Conservation (phyloP, 2,113 vertebrate genomes). For the Epinephelus moara region DNA sequence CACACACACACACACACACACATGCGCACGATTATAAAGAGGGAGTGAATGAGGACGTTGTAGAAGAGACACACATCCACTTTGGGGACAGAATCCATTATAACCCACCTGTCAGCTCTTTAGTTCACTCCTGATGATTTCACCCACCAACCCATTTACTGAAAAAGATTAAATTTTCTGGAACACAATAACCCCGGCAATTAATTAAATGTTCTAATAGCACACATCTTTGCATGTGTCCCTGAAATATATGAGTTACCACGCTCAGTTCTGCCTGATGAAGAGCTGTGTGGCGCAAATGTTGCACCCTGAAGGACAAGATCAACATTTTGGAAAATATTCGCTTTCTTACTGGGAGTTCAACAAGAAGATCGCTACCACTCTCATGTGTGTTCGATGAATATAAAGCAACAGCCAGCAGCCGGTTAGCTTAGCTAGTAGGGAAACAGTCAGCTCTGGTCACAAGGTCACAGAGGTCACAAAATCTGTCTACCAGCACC, state of each 20-base stretch:
- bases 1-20: constrained; percentile 5
- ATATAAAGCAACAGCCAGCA: background rate
- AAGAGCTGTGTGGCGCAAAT: constrained; percentile 1
- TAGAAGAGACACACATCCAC: constrained; percentile 60
- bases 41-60: constrained; percentile 41
- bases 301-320: background rate
- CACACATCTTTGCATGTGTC: constrained; percentile 46
- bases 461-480: background rate
- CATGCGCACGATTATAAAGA: background rate
- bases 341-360: background rate
- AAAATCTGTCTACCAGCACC: background rate
- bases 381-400: background rate
- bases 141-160: constrained; percentile 61
- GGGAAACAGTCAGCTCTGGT: background rate
- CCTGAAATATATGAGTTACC: constrained; percentile 47
- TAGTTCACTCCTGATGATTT: constrained; percentile 73
- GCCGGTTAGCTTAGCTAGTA: background rate
- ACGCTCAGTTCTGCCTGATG: background rate
- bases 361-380: background rate
- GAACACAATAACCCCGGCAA: constrained; percentile 71
- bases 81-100: constrained; percentile 77
- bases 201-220: constrained; percentile 68
- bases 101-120: constrained; percentile 73
- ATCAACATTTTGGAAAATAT: background rate
- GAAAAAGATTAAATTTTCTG: constrained; percentile 65